Conservation (phyloP, 2,113 vertebrate genomes). For the Eidolon helvum region DNA sequence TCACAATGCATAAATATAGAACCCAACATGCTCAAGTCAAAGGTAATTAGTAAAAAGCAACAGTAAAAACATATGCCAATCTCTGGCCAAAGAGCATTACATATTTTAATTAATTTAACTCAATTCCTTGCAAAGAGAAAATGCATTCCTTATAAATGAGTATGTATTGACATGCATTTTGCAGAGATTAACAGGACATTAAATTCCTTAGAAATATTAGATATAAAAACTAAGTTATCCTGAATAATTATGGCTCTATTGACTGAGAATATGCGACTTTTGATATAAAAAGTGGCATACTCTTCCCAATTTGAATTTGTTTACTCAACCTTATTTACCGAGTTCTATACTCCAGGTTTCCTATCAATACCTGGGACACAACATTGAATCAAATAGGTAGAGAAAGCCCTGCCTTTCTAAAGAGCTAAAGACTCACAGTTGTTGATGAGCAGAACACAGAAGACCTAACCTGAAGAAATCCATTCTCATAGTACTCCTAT, state of each 20-base stretch:
- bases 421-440: neutral
- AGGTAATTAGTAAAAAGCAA: neutral
- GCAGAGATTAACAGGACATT: neutral
- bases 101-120: neutral
- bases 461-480: neutral
- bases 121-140: neutral
- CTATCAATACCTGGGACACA: neutral
- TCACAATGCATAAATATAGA: neutral
- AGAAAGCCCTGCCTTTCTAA: neutral
- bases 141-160: neutral
- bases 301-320: neutral
- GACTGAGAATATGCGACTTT: neutral
- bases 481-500: neutral
- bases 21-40: neutral
- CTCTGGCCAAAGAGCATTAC: neutral
- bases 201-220: neutral
- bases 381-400: neutral
- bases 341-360: neutral
- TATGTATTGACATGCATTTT: neutral
- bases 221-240: neutral
- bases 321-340: neutral
- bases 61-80: neutral
- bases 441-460: neutral
- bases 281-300: neutral
- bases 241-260: neutral